Conservation (phyloP, 2,113 vertebrate genomes). For the Drymodes brunneopygia region DNA sequence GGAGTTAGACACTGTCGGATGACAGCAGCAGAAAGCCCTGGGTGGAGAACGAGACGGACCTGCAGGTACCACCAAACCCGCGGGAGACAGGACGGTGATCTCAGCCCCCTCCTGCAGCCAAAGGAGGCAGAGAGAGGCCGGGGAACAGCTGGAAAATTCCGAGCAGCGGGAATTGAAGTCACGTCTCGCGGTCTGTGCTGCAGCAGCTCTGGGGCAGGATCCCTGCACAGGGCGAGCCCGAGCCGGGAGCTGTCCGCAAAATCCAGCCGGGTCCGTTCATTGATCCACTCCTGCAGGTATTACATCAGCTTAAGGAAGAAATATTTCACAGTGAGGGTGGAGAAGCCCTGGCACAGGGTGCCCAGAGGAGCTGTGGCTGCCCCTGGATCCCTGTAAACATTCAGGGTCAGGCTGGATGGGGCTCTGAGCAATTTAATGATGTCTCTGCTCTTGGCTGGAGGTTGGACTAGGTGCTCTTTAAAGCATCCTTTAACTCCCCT, state of each 20-base stretch:
- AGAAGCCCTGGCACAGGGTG: not conserved
- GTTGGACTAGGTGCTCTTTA: not conserved
- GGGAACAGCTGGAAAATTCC: not conserved
- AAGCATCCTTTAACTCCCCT: not conserved
- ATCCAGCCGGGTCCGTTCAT: fast-evolving
- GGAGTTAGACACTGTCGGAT: fast-evolving
- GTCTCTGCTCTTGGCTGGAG: not conserved
- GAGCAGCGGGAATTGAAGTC: fast-evolving
- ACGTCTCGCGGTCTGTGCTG: not conserved
- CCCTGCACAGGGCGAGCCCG: fast-evolving
- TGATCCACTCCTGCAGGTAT: fast-evolving
- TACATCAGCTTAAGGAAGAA: too few relatives aligned
- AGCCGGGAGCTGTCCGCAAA: fast-evolving
- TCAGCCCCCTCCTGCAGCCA: not conserved
- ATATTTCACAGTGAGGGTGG: not conserved
- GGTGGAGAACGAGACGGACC: fast-evolving
- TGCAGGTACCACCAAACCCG: fast-evolving
- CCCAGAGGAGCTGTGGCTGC: not conserved
- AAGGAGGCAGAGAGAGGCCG: not conserved
- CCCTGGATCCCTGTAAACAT: not conserved
- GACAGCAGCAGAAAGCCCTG: not conserved
- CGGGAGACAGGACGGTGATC: fast-evolving
- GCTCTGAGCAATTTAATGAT: not conserved
- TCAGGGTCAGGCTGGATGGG: not conserved
- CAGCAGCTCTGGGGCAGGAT: not conserved